Percentiles rank a stretch among this genome's conserved stretches.
Evolutionary conservation across 2,113 vertebrate species (phyloP).

Genomic region (Phrynosoma platyrhinos): DNA sequence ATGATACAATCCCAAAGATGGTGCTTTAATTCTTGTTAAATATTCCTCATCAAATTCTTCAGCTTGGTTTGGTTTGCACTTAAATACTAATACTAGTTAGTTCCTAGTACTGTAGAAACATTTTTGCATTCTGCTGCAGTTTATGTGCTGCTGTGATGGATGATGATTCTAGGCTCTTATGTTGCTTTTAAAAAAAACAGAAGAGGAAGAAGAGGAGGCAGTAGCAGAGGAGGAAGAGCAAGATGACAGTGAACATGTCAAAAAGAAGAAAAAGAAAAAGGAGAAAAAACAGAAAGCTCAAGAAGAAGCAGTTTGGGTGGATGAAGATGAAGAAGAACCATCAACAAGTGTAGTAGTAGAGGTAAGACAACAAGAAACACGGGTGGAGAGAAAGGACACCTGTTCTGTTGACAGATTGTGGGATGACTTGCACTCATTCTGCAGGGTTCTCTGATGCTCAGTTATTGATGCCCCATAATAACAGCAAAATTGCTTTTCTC

Average conservation of each 20-base stretch:
- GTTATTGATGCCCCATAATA: not conserved
- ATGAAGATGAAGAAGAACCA: conserved; percentile 74
- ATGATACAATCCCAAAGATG: not conserved
- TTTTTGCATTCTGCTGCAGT: not conserved
- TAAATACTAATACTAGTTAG: too few relatives aligned
- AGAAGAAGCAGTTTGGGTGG: conserved; percentile 61
- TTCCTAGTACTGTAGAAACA: too few relatives aligned
- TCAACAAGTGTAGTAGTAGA: conserved; percentile 57
- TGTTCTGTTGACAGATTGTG: not conserved
- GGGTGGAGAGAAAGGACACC: too few relatives aligned
- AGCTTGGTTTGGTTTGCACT: not conserved
- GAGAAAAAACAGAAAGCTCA: conserved; percentile 80
- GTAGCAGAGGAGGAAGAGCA: conserved; percentile 67
- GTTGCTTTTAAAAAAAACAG: not conserved
- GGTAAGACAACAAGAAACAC: conserved; percentile 55
- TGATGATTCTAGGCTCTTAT: not conserved
- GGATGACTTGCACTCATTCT: not conserved
- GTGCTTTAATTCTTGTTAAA: not conserved
- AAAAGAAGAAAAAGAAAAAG: conserved; percentile 94
- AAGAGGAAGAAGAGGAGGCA: conserved; percentile 33
- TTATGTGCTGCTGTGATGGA: not conserved
- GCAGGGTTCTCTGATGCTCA: not conserved
- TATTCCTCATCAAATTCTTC: not conserved
- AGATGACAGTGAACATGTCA: conserved; percentile 74
- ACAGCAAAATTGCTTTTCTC: not conserved